Percentiles rank a stretch among this genome's conserved stretches.
Evolutionary conservation across 2,113 vertebrate genomes (phyloP).

Genomic region (Balaenoptera acutorostrata): DNA sequence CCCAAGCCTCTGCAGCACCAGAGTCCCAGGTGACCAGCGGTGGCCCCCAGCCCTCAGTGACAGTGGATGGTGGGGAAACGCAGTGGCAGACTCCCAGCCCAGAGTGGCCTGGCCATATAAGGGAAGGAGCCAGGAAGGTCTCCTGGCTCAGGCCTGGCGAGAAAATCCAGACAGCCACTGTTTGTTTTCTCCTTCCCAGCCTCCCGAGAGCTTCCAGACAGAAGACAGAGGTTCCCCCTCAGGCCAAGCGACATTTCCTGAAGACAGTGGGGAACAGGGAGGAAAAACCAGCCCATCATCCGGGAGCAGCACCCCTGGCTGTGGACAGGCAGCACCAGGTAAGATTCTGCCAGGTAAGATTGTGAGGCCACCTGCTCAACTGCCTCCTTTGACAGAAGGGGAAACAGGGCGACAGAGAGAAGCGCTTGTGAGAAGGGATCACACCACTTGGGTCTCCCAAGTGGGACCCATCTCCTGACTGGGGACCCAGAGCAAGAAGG

Average conservation of each 20-base stretch:
- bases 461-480: neutral
- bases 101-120: conserved; percentile 67
- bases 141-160: conserved; percentile 48
- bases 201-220: conserved; percentile 5
- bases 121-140: conserved; percentile 60
- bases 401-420: neutral
- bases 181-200: conserved; percentile 66
- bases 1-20: neutral
- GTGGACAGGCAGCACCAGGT: neutral
- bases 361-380: neutral
- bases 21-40: neutral
- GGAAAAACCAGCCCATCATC: neutral
- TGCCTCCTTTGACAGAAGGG: neutral
- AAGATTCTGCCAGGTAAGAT: conserved; percentile 8
- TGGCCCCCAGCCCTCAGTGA: neutral
- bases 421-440: neutral
- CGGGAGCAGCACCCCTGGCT: neutral
- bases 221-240: conserved; percentile 20
- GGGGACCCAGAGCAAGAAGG: neutral
- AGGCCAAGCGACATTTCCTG: neutral
- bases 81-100: neutral
- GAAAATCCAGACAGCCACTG: conserved; percentile 70
- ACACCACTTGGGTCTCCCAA: neutral
- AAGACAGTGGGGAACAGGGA: neutral
- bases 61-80: neutral